Percentiles rank a stretch among this genome's conserved stretches.
Conservation (phyloP, 2,113 vertebrate species). For the Neofelis nebulosa region DNA sequence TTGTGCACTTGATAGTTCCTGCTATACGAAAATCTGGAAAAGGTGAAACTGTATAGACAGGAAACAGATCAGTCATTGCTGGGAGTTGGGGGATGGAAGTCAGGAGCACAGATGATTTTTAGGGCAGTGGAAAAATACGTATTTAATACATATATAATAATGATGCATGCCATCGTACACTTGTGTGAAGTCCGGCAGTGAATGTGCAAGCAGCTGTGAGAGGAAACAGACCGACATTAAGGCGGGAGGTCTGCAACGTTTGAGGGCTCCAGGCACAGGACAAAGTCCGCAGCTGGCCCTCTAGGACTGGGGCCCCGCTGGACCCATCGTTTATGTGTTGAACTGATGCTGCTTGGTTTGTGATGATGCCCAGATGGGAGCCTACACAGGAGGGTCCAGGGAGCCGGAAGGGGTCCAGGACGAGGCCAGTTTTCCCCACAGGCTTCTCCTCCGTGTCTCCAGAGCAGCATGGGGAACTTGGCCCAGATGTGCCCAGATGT, state of each 20-base stretch:
- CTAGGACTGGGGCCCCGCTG: not conserved
- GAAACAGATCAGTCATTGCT: not conserved
- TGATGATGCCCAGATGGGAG: no score
- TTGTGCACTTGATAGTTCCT: not conserved
- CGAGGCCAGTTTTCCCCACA: not conserved
- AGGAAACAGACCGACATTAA: not conserved
- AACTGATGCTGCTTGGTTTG: not conserved
- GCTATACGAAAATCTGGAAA: not conserved
- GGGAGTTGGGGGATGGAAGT: not conserved
- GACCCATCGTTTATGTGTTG: not conserved
- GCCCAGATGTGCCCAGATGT: not conserved
- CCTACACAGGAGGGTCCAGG: no score
- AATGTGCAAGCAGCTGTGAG: no score
- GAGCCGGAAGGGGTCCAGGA: no score
- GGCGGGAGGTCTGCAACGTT: not conserved
- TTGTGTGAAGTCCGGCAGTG: no score
- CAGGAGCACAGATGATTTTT: not conserved
- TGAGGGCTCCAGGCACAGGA: not conserved
- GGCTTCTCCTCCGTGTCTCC: not conserved
- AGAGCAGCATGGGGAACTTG: rapidly evolving
- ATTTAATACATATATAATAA: not conserved
- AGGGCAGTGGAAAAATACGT: not conserved
- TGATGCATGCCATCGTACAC: no score
- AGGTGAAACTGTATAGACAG: not conserved
- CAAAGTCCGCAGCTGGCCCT: not conserved